A percentile compares a stretch with the other conserved stretches of the same genome.
phyloP scores from a whole-genome alignment of 2,113 vertebrate genomes.

The Alectura lathami region DNA sequence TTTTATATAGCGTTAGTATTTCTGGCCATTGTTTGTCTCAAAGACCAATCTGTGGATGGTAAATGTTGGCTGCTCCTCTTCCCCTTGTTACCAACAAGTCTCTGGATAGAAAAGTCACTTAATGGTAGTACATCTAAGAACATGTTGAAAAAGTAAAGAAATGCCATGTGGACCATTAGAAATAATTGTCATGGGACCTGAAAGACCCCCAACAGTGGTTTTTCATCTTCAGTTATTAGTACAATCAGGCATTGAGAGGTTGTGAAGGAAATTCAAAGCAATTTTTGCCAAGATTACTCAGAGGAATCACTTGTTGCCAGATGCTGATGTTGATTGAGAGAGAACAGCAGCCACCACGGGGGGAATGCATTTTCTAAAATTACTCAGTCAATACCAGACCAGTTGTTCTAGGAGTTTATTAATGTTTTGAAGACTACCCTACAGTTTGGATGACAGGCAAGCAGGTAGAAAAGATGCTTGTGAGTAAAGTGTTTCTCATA shows the following conservation, averaged over 20 bases:
- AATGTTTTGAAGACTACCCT: neutral
- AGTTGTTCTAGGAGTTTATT: neutral
- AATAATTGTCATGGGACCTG: neutral
- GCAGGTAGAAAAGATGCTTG: neutral
- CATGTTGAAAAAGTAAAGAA: neutral
- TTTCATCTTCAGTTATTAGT: neutral
- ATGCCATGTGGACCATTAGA: neutral
- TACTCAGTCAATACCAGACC: neutral
- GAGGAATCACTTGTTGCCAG: neutral
- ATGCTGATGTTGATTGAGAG: neutral
- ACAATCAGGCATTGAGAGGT: neutral
- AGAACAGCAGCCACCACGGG: neutral
- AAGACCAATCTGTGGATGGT: neutral
- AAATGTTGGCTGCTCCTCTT: neutral
- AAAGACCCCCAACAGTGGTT: neutral
- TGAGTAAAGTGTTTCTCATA: neutral
- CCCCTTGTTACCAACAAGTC: neutral
- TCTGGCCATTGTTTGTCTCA: neutral
- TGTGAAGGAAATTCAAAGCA: neutral
- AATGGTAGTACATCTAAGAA: neutral
- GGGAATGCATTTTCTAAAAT: neutral
- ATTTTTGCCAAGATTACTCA: neutral
- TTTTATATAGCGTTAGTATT: neutral
- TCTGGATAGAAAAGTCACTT: neutral
- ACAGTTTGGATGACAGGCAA: neutral